These are phyloP conservation scores for Tetragnatha versicolor DNA, from an alignment of 1,140 invertebrate species.

Conservation along the genomic window DNA sequence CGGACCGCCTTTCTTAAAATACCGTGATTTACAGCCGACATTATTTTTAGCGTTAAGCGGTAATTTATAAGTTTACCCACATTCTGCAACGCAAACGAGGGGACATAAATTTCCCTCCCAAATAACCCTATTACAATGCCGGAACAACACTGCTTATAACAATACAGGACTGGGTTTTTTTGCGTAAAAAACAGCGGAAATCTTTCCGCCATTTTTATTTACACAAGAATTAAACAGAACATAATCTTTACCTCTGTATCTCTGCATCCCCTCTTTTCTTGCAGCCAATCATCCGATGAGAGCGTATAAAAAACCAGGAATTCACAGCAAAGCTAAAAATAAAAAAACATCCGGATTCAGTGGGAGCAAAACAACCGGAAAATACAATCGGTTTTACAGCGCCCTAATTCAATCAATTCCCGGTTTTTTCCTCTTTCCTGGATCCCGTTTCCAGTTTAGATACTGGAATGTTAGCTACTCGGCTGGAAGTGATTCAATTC, in stretches of 20 bases:
- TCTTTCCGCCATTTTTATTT: no score
- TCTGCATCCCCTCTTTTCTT: neutral
- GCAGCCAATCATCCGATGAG: neutral
- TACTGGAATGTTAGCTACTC: neutral
- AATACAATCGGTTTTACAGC: constrained; percentile 24
- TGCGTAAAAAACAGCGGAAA: no score
- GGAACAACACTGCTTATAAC: no score
- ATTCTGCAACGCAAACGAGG: no score
- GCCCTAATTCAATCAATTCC: constrained; percentile 28
- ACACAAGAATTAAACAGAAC: neutral
- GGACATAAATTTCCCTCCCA: no score
- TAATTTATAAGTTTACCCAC: no score
- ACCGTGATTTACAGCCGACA: no score
- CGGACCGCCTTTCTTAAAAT: no score
- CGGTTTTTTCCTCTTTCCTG: neutral
- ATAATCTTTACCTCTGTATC: neutral
- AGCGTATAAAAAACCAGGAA: neutral
- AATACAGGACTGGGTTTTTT: no score
- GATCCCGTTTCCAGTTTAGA: constrained; percentile 2
- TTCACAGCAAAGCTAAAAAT: neutral
- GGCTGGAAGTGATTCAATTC: constrained; percentile 30
- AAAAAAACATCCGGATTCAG: neutral
- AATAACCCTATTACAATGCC: no score
- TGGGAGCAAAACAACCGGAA: constrained; percentile 8
- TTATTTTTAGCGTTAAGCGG: no score